Percentiles rank a stretch among this genome's conserved stretches.
phyloP scores from a whole-genome alignment of 2,888 invertebrate species.

The Chamaedrilus cognettii region DNA sequence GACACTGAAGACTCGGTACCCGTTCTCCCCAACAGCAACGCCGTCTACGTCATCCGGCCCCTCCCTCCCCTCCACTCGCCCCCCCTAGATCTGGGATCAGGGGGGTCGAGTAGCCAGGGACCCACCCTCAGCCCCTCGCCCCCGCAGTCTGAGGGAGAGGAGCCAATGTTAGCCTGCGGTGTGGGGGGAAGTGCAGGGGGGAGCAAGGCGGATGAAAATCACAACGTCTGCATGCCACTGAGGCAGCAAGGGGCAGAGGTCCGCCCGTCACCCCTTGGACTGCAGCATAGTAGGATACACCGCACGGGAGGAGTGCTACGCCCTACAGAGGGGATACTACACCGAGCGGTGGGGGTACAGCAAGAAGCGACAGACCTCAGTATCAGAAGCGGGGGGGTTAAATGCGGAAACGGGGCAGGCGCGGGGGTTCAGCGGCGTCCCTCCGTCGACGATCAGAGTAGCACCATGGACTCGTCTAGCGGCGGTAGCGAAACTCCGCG shows the following conservation, averaged over 20 bases:
- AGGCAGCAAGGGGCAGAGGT: not conserved
- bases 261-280: no score
- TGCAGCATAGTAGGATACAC: constrained; percentile 1
- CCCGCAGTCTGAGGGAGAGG: not conserved
- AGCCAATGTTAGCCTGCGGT: no score
- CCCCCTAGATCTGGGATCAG: not conserved
- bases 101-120: not conserved
- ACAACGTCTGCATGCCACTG: not conserved
- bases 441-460: no score
- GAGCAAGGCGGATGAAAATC: not conserved
- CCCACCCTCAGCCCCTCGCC: not conserved
- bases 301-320: no score
- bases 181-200: not conserved
- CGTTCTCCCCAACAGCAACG: constrained; percentile 10
- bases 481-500: no score
- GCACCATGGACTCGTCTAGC: no score
- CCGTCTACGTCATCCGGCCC: constrained; percentile 7
- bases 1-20: constrained; percentile 8
- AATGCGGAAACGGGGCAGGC: no score
- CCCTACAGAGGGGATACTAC: not conserved
- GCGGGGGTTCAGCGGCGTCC: no score
- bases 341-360: not conserved
- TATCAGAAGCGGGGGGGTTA: no score
- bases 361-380: constrained; percentile 13
- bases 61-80: not conserved